Conservation (phyloP, 2,113 vertebrate species). For the Aspidoscelis tigris region DNA sequence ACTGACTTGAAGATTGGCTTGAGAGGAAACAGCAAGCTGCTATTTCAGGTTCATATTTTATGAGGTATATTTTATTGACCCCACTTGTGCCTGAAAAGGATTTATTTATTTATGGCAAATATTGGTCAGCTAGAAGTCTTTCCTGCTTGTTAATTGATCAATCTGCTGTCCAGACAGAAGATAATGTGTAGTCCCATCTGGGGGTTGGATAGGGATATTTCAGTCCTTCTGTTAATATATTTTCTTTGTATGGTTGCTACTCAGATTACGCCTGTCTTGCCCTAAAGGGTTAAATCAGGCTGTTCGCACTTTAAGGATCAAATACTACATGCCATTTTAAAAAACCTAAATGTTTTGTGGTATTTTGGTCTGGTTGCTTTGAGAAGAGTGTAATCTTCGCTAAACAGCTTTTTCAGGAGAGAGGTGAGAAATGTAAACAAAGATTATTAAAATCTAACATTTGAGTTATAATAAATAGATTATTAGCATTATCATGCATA, state of each 20-base stretch:
- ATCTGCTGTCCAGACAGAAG: too few relatives aligned
- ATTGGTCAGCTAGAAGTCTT: background rate
- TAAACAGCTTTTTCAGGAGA: background rate
- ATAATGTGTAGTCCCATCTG: too few relatives aligned
- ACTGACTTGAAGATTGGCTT: background rate
- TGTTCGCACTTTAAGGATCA: too few relatives aligned
- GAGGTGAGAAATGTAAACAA: background rate
- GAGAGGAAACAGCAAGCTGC: background rate
- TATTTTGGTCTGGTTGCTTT: constrained; percentile 1
- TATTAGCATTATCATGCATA: constrained; percentile 41
- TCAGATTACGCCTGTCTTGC: background rate
- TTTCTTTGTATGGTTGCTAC: too few relatives aligned
- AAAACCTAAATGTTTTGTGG: background rate
- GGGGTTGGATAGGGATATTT: too few relatives aligned
- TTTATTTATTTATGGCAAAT: background rate
- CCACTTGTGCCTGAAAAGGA: background rate
- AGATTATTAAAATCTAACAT: background rate
- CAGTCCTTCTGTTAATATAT: too few relatives aligned
- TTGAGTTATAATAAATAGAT: constrained; percentile 2
- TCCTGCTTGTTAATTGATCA: too few relatives aligned
- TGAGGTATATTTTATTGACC: background rate
- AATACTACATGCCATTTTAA: background rate
- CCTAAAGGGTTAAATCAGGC: constrained; percentile 1
- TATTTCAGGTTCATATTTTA: background rate
- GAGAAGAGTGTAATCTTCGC: background rate